Conservation (phyloP, 1,140 invertebrate genomes). For the Drosophila grimshawi region DNA sequence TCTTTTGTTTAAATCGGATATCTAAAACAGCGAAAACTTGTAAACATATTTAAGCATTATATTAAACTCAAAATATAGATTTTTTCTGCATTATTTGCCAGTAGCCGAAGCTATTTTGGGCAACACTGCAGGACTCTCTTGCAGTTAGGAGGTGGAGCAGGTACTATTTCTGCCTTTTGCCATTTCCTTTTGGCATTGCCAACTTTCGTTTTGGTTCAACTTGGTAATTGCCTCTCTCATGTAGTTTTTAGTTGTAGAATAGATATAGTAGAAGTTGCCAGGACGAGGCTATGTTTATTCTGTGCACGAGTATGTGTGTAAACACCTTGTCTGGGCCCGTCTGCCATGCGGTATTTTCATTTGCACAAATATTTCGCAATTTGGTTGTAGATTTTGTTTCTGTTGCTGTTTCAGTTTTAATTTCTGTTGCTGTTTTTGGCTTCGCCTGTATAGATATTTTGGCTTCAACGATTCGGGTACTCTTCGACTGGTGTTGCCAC, state of each 20-base stretch:
- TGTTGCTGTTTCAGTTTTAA: constrained; percentile 2
- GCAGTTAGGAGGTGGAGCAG: constrained; percentile 12
- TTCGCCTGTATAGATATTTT: constrained; percentile 39
- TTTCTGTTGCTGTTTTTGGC: constrained; percentile 10
- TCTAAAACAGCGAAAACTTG: too few species aligned
- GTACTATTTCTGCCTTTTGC: constrained; percentile 6
- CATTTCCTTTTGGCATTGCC: constrained; percentile 22
- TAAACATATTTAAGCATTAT: too few species aligned
- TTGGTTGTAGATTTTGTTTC: constrained; percentile 28
- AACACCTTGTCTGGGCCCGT: constrained; percentile 54
- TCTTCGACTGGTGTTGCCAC: not conserved
- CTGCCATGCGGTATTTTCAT: constrained; percentile 54
- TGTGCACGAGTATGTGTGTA: constrained; percentile 37
- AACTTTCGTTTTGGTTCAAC: constrained; percentile 59
- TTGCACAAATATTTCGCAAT: constrained; percentile 64
- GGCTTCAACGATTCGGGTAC: constrained; percentile 19
- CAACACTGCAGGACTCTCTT: not conserved
- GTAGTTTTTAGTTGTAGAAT: constrained; percentile 40
- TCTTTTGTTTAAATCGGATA: too few species aligned
- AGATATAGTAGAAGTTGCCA: not conserved
- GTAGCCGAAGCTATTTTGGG: not conserved
- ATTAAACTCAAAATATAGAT: too few species aligned
- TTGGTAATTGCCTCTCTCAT: constrained; percentile 59
- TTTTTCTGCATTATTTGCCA: too few species aligned
- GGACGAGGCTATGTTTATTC: not conserved